Conservation (phyloP, 2,113 vertebrate genomes). For the Carollia perspicillata region DNA sequence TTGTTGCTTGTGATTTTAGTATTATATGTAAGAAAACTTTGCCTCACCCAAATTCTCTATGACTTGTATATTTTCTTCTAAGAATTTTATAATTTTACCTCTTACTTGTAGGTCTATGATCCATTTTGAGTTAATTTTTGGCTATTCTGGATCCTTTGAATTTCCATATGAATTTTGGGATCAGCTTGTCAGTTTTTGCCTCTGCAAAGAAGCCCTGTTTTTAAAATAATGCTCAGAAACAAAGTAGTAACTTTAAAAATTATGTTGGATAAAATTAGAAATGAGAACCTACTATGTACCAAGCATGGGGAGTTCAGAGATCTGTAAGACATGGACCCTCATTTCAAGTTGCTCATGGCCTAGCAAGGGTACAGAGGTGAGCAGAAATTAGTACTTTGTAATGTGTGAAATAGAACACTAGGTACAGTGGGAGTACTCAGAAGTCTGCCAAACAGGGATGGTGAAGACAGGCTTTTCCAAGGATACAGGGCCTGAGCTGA, state of each 20-base stretch:
- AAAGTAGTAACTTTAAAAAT: not conserved
- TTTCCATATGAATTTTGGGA: conserved; percentile 17
- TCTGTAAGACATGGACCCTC: not conserved
- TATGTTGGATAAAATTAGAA: not conserved
- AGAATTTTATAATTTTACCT: conserved; percentile 30
- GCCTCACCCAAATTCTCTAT: not conserved
- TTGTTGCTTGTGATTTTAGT: not conserved
- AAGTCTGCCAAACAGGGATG: not conserved
- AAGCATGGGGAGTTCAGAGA: not conserved
- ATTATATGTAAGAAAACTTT: not conserved
- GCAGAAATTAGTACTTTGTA: not conserved
- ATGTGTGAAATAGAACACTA: not conserved
- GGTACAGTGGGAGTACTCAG: not conserved
- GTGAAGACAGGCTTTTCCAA: not conserved
- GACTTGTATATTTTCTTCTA: not conserved
- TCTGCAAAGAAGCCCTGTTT: not conserved
- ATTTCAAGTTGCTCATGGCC: not conserved
- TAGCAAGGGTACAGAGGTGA: not conserved
- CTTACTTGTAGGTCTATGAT: not conserved
- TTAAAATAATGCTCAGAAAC: not conserved
- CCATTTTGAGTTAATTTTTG: not conserved
- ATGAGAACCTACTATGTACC: not conserved
- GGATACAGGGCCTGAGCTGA: not conserved
- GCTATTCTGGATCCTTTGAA: not conserved
- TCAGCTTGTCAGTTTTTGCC: not conserved